Evolutionary conservation across 2,797 vertebrate species (phyloP).

Genomic region (Lepilemur ruficaudatus): DNA sequence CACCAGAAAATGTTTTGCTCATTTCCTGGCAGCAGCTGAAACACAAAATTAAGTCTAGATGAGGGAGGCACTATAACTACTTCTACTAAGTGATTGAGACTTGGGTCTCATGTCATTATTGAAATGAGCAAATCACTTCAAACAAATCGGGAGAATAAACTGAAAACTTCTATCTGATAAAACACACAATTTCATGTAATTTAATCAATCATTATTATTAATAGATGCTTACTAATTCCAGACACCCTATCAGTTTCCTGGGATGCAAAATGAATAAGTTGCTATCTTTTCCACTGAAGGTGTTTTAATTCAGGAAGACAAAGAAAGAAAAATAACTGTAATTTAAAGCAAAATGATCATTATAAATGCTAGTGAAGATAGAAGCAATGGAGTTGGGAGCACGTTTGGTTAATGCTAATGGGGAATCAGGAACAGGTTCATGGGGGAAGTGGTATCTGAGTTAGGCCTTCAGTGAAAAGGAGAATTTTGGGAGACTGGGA

Average conservation of each 20-base stretch:
- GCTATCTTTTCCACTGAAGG: background rate
- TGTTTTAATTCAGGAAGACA: background rate
- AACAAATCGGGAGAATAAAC: background rate
- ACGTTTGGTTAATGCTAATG: background rate
- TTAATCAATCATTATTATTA: background rate
- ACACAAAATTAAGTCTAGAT: background rate
- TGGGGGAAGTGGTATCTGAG: background rate
- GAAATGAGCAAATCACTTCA: background rate
- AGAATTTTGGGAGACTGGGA: background rate
- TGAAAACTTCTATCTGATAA: background rate
- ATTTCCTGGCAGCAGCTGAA: background rate
- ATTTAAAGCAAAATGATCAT: background rate
- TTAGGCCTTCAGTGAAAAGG: background rate
- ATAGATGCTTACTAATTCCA: background rate
- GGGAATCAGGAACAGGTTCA: conserved; percentile 41
- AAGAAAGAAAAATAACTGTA: background rate
- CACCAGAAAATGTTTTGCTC: background rate
- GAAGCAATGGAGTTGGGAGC: background rate
- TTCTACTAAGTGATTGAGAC: background rate
- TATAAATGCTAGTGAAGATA: background rate
- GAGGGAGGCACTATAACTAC: background rate
- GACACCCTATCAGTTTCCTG: background rate
- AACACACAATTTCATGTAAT: background rate
- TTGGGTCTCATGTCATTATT: background rate
- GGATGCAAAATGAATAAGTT: background rate